Evolutionary conservation across 30 jellyfish, hydroid and myxozoan genomes (phyloP).

Genomic region (Morbakka virulenta): DNA sequence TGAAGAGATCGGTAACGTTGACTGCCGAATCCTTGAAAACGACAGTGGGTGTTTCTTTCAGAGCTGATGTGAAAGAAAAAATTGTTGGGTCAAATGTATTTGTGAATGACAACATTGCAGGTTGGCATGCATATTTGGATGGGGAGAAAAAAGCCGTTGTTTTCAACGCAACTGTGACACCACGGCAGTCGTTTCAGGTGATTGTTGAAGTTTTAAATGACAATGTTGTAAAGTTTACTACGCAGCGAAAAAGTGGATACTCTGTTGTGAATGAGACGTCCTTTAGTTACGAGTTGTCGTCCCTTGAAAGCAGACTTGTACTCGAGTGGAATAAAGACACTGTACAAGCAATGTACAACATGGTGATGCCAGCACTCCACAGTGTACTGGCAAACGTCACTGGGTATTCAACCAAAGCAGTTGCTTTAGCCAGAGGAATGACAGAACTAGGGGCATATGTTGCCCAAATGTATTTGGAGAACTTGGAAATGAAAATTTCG

Average conservation of each 20-base stretch:
- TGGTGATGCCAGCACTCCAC: constrained; percentile 24
- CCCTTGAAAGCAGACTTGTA: constrained; percentile 57
- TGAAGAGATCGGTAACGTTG: constrained; percentile 49
- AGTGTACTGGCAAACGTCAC: constrained; percentile 13
- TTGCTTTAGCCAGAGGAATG: constrained; percentile 8
- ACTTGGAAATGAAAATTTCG: neutral
- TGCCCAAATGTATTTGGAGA: neutral
- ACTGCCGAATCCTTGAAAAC: constrained; percentile 46
- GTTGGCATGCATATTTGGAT: constrained; percentile 43
- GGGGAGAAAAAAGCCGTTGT: constrained; percentile 56
- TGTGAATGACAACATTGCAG: constrained; percentile 49
- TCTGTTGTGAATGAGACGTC: constrained; percentile 55
- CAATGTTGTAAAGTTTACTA: constrained; percentile 58
- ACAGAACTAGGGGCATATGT: constrained; percentile 24
- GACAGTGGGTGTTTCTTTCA: constrained; percentile 56
- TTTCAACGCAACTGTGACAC: constrained; percentile 64
- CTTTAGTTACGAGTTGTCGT: constrained; percentile 61
- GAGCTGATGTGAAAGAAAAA: constrained; percentile 61
- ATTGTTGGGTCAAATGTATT: constrained; percentile 57
- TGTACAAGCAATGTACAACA: constrained; percentile 16
- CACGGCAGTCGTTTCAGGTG: constrained; percentile 51
- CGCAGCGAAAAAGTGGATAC: constrained; percentile 48
- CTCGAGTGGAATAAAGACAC: constrained; percentile 86
- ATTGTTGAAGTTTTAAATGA: constrained; percentile 68
- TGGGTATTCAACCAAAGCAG: neutral